Evolutionary conservation across 2,888 invertebrate species (phyloP), one percentile per base, ranked within the genome.

Genomic region (Epicampocera succincta): DNA sequence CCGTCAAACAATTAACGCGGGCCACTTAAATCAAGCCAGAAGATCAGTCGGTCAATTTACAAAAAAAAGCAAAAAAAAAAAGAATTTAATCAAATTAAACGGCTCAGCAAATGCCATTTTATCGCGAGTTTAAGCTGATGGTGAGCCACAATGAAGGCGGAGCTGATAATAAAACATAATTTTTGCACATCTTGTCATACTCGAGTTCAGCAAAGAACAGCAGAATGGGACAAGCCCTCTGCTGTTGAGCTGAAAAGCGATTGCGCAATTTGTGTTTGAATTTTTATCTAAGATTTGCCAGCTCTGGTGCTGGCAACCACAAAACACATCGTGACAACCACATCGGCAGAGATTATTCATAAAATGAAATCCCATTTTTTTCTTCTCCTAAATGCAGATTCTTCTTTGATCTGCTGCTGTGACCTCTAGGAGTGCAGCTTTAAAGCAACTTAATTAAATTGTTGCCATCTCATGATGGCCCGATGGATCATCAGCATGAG

Each of bases 21-120:
- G 61, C 40, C 68, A 76, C 50, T 75, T 60, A 69, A 52, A 52
- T 8, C 29, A 54, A 69, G 54, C 60, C 61, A 63, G 40, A 71
- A 40, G 56, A 72, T 77, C 76, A 71, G 58, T 71, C 63, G 65
- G 58, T 58, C 65, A 78, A 65, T 78, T 78, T 72, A 42, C 58
- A 46, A 61, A 29, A 42, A 40, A 48, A 60, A 21, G 12, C 56
- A 46, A 29, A 29, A 63, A 29, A 19, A 54, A 17, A 42, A 61
- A 46, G 46, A 0, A 48, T 65, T 72, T 66, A 60, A 78, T 79
- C 66, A 79, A 79, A 79, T 79, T 73, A 79, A 33, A 68, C 19
- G 29, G 46, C 58, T 56, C 12, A 12, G 12, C 68, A 65, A 40
- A 77, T 33, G 12, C 44, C 5, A 58, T 58, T 50, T 46, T 29